A percentile compares a stretch with the other conserved stretches of the same genome.
Conservation (phyloP, 1,140 invertebrate genomes). For the Diabrotica virgifera region DNA sequence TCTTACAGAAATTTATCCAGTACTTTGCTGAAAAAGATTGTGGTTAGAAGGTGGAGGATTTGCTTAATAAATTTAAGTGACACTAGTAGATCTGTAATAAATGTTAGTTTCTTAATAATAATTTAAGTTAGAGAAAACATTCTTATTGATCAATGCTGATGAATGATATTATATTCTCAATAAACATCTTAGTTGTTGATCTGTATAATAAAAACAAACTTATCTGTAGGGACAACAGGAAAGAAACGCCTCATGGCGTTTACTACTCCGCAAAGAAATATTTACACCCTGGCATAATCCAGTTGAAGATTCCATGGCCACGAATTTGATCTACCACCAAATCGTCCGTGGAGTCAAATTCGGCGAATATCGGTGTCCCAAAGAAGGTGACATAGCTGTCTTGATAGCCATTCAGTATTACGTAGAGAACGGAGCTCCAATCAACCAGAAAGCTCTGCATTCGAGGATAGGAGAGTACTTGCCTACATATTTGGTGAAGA, state of each 20-base stretch:
- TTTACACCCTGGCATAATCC: conserved; percentile 93
- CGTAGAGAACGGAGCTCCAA: conserved; percentile 69
- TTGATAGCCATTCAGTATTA: conserved; percentile 87
- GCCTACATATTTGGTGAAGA: conserved; percentile 72
- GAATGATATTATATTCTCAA: no score
- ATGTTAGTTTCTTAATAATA: no score
- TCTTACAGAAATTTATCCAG: no score
- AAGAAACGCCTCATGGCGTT: conserved; percentile 70
- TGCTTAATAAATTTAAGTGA: no score
- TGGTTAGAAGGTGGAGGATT: no score
- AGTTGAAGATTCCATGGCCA: conserved; percentile 70
- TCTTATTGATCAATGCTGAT: no score
- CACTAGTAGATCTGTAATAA: no score
- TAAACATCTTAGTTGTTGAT: no score
- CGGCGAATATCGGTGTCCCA: conserved; percentile 81
- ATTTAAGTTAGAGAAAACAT: no score
- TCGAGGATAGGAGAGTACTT: conserved; percentile 76
- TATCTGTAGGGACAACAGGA: conserved; percentile 61
- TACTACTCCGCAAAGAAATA: conserved; percentile 85
- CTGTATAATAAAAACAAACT: no score
- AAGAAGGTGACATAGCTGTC: conserved; percentile 82
- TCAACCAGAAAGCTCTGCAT: conserved; percentile 67
- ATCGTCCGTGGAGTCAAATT: conserved; percentile 76
- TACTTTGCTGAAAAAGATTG: no score
- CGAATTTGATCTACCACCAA: conserved; percentile 85